phyloP scores from a whole-genome alignment of 2,797 vertebrate genomes.

The Ctenochaetus hawaiiensis region DNA sequence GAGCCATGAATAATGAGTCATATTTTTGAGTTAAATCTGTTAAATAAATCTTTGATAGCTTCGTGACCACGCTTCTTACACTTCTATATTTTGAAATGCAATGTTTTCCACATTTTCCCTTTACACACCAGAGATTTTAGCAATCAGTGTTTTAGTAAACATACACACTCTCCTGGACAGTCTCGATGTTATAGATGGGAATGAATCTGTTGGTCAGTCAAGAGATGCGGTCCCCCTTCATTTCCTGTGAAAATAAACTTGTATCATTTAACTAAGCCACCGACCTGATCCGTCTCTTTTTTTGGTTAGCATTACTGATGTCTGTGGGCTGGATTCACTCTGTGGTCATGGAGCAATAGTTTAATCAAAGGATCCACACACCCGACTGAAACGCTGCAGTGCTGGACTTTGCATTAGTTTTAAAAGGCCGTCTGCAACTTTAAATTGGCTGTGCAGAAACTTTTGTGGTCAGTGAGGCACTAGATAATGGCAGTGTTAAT shows the following conservation, averaged over 20 bases:
- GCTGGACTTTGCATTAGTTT: constrained; percentile 37
- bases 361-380: constrained; percentile 43
- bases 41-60: constrained; percentile 15
- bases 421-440: constrained; percentile 49
- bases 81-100: constrained; percentile 14
- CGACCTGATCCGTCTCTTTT: neutral
- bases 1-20: constrained; percentile 11
- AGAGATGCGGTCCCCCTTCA: constrained; percentile 13
- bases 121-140: constrained; percentile 15
- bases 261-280: constrained; percentile 37
- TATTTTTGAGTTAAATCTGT: constrained; percentile 11
- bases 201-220: constrained; percentile 41
- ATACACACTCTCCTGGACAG: constrained; percentile 1
- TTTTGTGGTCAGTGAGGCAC: constrained; percentile 47
- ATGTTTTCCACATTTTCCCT: constrained; percentile 8
- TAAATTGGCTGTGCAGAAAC: constrained; percentile 58
- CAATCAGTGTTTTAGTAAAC: neutral
- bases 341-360: constrained; percentile 38
- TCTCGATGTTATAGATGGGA: constrained; percentile 15
- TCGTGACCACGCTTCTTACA: neutral
- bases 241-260: constrained; percentile 33
- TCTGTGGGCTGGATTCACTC: constrained; percentile 32
- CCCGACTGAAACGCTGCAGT: constrained; percentile 12
- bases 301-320: constrained; percentile 29
- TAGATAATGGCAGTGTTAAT: constrained; percentile 60